Conservation (phyloP, 2,113 vertebrate species). For the Alexandromys fortis region DNA sequence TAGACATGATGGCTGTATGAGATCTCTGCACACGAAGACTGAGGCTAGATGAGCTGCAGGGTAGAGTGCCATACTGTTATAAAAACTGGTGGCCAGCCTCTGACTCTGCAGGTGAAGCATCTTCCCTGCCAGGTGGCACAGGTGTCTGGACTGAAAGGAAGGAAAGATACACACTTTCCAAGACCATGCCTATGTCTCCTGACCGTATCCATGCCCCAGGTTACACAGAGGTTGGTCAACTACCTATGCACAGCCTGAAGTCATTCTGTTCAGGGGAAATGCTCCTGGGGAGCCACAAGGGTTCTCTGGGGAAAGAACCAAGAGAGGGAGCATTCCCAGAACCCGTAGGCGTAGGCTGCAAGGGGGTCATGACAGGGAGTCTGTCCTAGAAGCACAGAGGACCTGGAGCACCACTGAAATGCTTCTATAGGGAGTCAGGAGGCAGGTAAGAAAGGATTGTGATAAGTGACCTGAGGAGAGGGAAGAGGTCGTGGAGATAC, state of each 20-base stretch:
- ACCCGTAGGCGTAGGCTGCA: not conserved
- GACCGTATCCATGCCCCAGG: not conserved
- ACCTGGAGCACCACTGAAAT: not conserved
- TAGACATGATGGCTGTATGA: not conserved
- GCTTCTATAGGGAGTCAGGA: not conserved
- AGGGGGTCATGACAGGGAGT: too few species aligned
- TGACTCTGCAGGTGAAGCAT: not conserved
- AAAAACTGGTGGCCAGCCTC: not conserved
- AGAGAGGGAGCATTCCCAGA: not conserved
- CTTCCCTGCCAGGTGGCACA: not conserved
- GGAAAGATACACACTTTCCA: too few species aligned
- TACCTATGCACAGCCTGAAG: not conserved
- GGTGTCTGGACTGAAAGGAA: not conserved
- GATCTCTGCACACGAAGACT: not conserved
- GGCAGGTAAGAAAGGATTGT: not conserved
- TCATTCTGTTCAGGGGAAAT: not conserved
- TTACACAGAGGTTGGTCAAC: accelerated
- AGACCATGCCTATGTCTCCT: not conserved
- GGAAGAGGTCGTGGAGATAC: not conserved
- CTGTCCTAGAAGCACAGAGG: not conserved
- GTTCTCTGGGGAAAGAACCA: not conserved
- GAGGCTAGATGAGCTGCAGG: accelerated
- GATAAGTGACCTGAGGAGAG: not conserved
- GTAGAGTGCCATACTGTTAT: too few species aligned
- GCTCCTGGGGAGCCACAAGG: not conserved